Evolutionary conservation across 2,888 invertebrate species (phyloP), one percentile per base, ranked within the genome.

Genomic region (Pantelozetes paolii): DNA sequence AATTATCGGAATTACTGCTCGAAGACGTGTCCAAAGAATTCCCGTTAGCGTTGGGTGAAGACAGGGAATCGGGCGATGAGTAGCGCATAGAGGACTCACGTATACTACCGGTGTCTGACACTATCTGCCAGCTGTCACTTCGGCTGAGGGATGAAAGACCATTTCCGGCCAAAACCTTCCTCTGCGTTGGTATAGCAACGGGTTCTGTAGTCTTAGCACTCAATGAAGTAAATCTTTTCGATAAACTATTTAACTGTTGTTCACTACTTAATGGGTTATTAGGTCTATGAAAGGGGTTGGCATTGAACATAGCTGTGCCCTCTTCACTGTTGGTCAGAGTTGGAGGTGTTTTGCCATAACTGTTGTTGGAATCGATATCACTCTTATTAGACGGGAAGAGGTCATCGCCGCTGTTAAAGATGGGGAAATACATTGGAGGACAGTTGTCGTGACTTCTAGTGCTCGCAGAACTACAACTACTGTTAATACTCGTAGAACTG

Each of bases 401-500:
- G 54, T 62, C 73, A 42, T 74, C 74, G 75, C 6, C 75, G 26
- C 5, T 30, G 26, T 59, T 20, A 26, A 20, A 59, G 15, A 32
- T 62, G 6, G 30, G 62, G 30, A 62, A 62, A 32, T 62, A 62
- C 30, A 62, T 30, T 1, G 62, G 62, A 28, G 62, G 62, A 62
- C 62, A 62, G 62, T 62, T 62, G 26, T 62, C 62, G 28, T 62
- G 62, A 62, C 62, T 62, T 6, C 62, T 62, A 78, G 86, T 85
- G 79, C 86, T 87, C 75, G 85, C 82, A 28, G 85, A 85, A 79
- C 87, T 86, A 78, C 85, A 84, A 77, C 83, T 84, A 75, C 87
- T 87, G 80, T 86, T 87, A 57, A 87, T 81, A 81, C 87, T 87
- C 76, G 86, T 83, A 80, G 86, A 86, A 75, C 81, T 81, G 59